phyloP scores from a whole-genome alignment of 2,888 invertebrate genomes.

The Deroplatys truncata region DNA sequence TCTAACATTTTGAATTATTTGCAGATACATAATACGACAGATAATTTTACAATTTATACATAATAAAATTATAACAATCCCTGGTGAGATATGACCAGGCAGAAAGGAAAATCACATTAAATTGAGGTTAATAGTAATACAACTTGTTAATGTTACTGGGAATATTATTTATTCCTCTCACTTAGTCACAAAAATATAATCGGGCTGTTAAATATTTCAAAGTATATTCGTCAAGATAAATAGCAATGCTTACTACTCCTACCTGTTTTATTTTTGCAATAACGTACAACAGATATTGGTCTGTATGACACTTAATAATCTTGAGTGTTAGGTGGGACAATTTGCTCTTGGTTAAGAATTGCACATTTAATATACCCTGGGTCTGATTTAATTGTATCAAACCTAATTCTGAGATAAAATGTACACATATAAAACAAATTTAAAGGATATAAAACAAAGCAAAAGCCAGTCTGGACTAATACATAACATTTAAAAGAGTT shows the following conservation, averaged over 20 bases:
- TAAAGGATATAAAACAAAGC: not conserved
- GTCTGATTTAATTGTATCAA: not conserved
- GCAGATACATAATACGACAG: not conserved
- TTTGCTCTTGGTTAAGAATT: not conserved
- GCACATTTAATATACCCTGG: not conserved
- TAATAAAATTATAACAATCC: not conserved
- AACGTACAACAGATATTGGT: not conserved
- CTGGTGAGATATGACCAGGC: not conserved
- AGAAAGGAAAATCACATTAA: not conserved
- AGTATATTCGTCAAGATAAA: not conserved
- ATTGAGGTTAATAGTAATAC: not conserved
- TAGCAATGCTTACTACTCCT: not conserved
- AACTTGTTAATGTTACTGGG: not conserved
- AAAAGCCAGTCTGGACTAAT: not conserved
- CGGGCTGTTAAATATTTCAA: not conserved
- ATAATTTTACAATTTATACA: not conserved
- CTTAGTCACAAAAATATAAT: not conserved
- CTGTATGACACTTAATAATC: not conserved
- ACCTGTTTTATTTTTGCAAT: not conserved
- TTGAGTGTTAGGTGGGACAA: not conserved
- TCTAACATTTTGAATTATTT: not conserved
- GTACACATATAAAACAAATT: not conserved
- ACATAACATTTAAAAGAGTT: not conserved
- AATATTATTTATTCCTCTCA: not conserved
- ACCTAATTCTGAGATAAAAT: not conserved